Conservation (phyloP, 2,888 invertebrate genomes). For the Gryllus longicercus region DNA sequence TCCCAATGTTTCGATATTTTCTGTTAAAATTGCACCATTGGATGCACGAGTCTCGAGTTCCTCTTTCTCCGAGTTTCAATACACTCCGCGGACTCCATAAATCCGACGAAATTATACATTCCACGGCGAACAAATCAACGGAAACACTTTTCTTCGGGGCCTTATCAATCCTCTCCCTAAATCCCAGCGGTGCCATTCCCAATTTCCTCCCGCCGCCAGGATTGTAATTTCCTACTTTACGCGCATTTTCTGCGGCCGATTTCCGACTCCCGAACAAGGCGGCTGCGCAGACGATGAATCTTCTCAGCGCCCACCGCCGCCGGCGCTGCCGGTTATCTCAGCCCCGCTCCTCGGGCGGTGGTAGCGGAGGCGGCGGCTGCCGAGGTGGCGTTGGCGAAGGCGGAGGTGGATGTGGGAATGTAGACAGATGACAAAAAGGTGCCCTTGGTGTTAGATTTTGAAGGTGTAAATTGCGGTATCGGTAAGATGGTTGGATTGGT, state of each 20-base stretch:
- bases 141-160: not conserved
- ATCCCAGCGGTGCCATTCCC: not conserved
- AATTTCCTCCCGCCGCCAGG: conserved; percentile 2
- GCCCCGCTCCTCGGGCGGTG: too few species aligned
- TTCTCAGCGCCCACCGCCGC: not conserved
- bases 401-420: too few species aligned
- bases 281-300: not conserved
- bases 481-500: too few species aligned
- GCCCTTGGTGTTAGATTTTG: too few species aligned
- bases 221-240: conserved; percentile 8
- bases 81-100: not conserved
- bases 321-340: not conserved
- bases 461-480: too few species aligned
- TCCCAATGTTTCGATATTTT: too few species aligned
- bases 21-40: too few species aligned
- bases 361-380: too few species aligned
- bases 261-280: not conserved
- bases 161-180: not conserved
- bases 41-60: too few species aligned
- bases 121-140: conserved; percentile 17
- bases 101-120: not conserved
- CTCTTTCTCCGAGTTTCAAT: not conserved
- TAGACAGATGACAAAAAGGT: too few species aligned
- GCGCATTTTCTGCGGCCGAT: conserved; percentile 17
- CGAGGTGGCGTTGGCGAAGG: too few species aligned